A percentile compares a stretch with the other conserved stretches of the same genome.
Conservation (phyloP, 30 jellyfish, hydroid and myxozoan species). For the Pelagia noctiluca region DNA sequence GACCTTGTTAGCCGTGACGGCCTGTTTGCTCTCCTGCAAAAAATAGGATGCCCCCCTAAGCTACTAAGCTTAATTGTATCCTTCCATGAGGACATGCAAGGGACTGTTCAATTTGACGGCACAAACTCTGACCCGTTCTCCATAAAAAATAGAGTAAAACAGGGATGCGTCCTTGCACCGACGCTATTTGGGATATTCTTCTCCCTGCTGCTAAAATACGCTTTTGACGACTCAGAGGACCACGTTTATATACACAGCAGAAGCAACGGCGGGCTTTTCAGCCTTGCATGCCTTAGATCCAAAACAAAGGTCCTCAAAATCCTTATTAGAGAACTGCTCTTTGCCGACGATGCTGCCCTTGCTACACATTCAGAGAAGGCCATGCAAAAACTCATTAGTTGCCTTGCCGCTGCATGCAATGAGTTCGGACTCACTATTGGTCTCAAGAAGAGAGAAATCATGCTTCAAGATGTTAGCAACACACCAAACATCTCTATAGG, state of each 20-base stretch:
- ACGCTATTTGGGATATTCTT: no score
- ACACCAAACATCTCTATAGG: constrained; percentile 10
- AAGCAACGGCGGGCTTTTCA: constrained; percentile 21
- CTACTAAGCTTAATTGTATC: constrained; percentile 1
- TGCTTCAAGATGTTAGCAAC: constrained; percentile 9
- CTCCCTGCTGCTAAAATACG: constrained; percentile 26
- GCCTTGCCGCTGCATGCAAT: constrained; percentile 12
- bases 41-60: constrained; percentile 20
- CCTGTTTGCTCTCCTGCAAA: neutral
- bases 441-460: constrained; percentile 5
- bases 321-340: constrained; percentile 14
- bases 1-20: constrained; percentile 9
- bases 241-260: constrained; percentile 12
- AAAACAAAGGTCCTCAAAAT: constrained; percentile 19
- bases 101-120: constrained; percentile 19
- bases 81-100: constrained; percentile 8
- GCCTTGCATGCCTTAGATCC: constrained; percentile 17
- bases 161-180: constrained; percentile 26
- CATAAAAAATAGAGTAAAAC: constrained; percentile 5
- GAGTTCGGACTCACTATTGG: constrained; percentile 23
- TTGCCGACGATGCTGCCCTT: constrained; percentile 29
- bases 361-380: neutral
- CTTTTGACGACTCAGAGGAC: constrained; percentile 26
- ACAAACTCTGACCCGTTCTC: constrained; percentile 17
- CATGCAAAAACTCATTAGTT: constrained; percentile 15